These are phyloP conservation scores for Drosophila buzzatii DNA, from an alignment of 2,888 invertebrate genomes.

Conservation along the genomic window DNA sequence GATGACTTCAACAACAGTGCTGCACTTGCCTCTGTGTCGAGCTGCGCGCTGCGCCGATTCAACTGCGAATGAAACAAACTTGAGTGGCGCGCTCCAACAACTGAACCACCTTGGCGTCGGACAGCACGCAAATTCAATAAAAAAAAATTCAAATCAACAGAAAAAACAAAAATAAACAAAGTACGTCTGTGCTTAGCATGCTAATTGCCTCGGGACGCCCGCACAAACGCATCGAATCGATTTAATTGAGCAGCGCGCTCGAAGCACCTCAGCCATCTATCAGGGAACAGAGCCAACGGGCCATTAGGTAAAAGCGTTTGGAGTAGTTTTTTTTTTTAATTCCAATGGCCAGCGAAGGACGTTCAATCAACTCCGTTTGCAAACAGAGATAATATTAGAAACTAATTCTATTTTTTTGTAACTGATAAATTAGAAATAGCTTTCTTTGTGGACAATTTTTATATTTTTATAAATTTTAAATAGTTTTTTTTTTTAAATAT, in stretches of 20 bases:
- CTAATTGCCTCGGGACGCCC: constrained; percentile 66
- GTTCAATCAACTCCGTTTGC: constrained; percentile 15
- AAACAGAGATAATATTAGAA: background rate
- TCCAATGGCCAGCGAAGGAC: constrained; percentile 46
- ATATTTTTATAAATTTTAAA: too few relatives aligned
- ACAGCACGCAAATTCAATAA: constrained; percentile 73
- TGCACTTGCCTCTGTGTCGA: constrained; percentile 72
- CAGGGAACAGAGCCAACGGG: background rate
- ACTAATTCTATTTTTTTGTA: background rate
- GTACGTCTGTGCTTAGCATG: constrained; percentile 58
- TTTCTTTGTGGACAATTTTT: too few relatives aligned
- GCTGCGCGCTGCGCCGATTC: constrained; percentile 51
- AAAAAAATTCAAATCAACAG: constrained; percentile 26
- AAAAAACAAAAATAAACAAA: constrained; percentile 4
- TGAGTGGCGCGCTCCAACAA: constrained; percentile 22
- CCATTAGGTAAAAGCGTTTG: constrained; percentile 11
- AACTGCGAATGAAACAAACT: constrained; percentile 53
- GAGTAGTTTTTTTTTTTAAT: background rate
- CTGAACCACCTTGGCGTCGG: constrained; percentile 37
- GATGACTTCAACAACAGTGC: constrained; percentile 83
- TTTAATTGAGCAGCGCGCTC: constrained; percentile 23
- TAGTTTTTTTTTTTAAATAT: too few relatives aligned
- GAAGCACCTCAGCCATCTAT: constrained; percentile 29
- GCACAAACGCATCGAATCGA: constrained; percentile 52
- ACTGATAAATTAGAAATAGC: too few relatives aligned